A percentile compares a stretch with the other conserved stretches of the same genome.
Conservation (phyloP, 2,888 invertebrate species). For the Synanthedon andrenaeformis region DNA sequence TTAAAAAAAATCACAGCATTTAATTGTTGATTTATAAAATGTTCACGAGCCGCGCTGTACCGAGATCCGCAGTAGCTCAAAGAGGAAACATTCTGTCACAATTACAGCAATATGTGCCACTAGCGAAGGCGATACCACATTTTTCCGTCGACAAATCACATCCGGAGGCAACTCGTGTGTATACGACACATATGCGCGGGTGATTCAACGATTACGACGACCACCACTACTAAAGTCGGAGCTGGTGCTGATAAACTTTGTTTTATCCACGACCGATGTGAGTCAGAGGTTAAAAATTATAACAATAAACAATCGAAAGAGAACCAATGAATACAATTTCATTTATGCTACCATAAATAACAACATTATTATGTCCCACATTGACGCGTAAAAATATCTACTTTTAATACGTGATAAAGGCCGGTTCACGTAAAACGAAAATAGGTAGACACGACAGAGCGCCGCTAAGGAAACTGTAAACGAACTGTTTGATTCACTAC, state of each 20-base stretch:
- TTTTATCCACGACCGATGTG: conserved; percentile 20
- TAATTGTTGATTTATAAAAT: conserved; percentile 11
- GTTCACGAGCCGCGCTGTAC: conserved; percentile 13
- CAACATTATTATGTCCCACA: too few species aligned
- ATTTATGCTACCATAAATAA: background rate
- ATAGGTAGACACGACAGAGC: too few species aligned
- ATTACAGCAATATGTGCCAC: conserved; percentile 43
- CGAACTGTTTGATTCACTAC: too few species aligned
- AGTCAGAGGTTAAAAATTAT: conserved; percentile 3
- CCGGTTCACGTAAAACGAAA: too few species aligned
- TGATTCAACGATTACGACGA: conserved; percentile 55
- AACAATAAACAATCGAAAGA: background rate
- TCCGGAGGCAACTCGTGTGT: conserved; percentile 46
- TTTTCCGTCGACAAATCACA: conserved; percentile 67
- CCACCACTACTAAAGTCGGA: conserved; percentile 23
- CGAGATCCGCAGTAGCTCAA: conserved; percentile 19
- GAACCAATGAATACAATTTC: conserved; percentile 2
- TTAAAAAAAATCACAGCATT: conserved; percentile 3
- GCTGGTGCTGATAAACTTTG: conserved; percentile 41
- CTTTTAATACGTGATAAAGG: too few species aligned
- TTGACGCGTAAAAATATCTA: too few species aligned
- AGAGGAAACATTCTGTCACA: conserved; percentile 59
- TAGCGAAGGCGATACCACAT: conserved; percentile 58
- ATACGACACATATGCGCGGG: conserved; percentile 16
- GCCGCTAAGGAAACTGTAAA: too few species aligned